phyloP scores from a whole-genome alignment of 2,797 vertebrate genomes.

The Hydrophis major region DNA sequence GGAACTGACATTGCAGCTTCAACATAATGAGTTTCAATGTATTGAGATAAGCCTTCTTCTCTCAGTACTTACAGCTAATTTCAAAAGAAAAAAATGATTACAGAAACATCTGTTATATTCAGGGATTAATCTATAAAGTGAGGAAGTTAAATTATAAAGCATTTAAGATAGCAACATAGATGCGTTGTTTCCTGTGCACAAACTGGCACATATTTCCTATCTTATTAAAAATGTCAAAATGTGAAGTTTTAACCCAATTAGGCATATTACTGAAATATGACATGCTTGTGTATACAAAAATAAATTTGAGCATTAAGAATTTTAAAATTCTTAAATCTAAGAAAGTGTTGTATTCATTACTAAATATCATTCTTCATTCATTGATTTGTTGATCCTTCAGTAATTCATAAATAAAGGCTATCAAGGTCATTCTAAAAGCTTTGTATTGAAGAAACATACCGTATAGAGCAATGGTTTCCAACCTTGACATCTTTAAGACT shows the following conservation, averaged over 20 bases:
- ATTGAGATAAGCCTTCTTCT: not conserved
- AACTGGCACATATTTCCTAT: not conserved
- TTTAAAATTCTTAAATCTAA: not conserved
- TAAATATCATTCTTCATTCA: not conserved
- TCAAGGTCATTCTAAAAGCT: not conserved
- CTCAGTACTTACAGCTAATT: not conserved
- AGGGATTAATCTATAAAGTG: not conserved
- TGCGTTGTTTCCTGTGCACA: not conserved
- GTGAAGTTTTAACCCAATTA: not conserved
- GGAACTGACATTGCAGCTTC: not conserved
- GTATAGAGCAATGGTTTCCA: too few relatives aligned
- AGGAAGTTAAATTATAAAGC: not conserved
- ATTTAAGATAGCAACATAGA: not conserved
- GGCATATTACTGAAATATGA: not conserved
- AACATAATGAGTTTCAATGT: not conserved
- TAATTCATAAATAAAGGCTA: not conserved
- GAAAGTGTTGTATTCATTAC: not conserved
- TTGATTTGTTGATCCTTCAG: not conserved
- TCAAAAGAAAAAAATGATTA: not conserved
- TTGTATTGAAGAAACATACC: too few relatives aligned
- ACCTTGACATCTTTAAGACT: too few relatives aligned
- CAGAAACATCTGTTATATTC: not conserved
- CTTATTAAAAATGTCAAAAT: not conserved
- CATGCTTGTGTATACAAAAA: not conserved
- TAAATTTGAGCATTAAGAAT: not conserved